phyloP scores from a whole-genome alignment of 2,888 invertebrate genomes.

The Sesia apiformis region DNA sequence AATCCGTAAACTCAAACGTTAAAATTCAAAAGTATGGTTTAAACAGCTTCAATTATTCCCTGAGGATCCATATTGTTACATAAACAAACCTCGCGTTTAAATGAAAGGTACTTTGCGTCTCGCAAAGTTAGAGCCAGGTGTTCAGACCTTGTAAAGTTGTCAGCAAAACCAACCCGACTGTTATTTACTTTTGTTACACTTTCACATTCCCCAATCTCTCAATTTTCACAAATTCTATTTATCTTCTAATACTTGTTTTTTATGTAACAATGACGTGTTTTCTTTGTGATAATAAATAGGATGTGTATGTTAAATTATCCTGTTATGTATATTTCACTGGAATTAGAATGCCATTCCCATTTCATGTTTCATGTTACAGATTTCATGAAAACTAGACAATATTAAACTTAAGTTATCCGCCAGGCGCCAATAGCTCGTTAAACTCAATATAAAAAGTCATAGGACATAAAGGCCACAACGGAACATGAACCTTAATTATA shows the following conservation, averaged over 20 bases:
- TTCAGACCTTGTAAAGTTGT: not conserved
- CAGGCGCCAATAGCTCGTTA: too few species aligned
- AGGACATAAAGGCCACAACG: not conserved
- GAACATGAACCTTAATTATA: not conserved
- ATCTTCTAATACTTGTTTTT: too few species aligned
- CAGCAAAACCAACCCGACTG: not conserved
- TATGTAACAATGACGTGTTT: too few species aligned
- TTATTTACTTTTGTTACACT: not conserved
- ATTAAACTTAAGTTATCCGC: too few species aligned
- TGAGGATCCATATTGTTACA: not conserved
- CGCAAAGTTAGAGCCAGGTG: not conserved
- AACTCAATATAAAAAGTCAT: too few species aligned
- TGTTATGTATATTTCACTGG: too few species aligned
- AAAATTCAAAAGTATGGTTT: not conserved
- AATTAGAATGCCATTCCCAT: too few species aligned
- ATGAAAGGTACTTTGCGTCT: not conserved
- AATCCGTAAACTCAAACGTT: not conserved
- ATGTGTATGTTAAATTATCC: too few species aligned
- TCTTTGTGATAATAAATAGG: too few species aligned
- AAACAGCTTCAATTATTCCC: not conserved
- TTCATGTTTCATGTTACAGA: too few species aligned
- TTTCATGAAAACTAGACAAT: too few species aligned
- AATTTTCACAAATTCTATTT: too few species aligned
- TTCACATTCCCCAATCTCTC: not conserved
- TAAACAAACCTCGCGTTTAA: not conserved